These are phyloP conservation scores for Phaonia tiefii DNA, from an alignment of 2,888 invertebrate genomes.

Conservation along the genomic window DNA sequence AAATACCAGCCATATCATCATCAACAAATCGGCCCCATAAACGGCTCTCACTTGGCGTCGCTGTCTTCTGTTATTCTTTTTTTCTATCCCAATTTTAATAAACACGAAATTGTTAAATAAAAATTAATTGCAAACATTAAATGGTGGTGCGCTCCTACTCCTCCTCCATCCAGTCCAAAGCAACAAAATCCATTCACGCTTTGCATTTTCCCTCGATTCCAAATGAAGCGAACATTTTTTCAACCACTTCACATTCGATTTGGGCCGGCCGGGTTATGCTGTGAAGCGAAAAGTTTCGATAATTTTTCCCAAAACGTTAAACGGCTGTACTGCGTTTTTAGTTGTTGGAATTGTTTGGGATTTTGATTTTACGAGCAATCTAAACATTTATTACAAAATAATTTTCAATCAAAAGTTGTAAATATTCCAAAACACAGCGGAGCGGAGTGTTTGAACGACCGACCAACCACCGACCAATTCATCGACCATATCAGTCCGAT, in stretches of 20 bases:
- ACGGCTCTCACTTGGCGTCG: too few species aligned
- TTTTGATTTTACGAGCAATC: constrained; percentile 36
- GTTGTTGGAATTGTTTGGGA: not conserved
- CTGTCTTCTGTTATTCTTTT: too few species aligned
- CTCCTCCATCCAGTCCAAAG: not conserved
- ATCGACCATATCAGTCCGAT: not conserved
- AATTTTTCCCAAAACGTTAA: not conserved
- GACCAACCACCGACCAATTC: not conserved
- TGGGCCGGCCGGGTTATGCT: too few species aligned
- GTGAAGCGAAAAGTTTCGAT: not conserved
- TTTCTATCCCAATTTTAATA: constrained; percentile 17
- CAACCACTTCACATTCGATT: not conserved
- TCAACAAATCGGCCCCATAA: too few species aligned
- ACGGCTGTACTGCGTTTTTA: constrained; percentile 1
- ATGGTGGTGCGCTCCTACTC: too few species aligned
- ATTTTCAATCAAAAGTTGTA: constrained; percentile 45
- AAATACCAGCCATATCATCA: too few species aligned
- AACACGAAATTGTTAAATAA: constrained; percentile 27
- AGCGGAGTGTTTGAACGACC: not conserved
- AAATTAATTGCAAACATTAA: constrained; percentile 35
- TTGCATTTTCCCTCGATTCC: not conserved
- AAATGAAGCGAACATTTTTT: not conserved
- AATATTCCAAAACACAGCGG: constrained; percentile 10
- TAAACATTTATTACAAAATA: constrained; percentile 44
- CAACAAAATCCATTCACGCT: not conserved